Evolutionary conservation across 2,888 invertebrate genomes (phyloP).

Genomic region (Eustalomyia histrio): DNA sequence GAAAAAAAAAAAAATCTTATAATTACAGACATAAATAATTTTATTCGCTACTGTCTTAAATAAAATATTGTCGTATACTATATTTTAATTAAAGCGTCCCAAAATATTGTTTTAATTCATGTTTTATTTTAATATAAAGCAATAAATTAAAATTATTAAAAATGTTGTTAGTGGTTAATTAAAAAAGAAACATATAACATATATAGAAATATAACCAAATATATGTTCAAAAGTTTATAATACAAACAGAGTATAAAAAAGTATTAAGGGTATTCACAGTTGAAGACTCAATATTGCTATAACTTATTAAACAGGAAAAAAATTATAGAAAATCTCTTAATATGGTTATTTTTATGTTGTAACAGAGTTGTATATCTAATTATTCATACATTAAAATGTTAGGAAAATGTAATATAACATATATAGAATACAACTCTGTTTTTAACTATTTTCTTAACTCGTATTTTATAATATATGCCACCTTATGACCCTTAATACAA

Average conservation of each 20-base stretch:
- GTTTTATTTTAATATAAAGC: neutral
- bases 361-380: no score
- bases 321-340: no score
- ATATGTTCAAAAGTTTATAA: conserved; percentile 51
- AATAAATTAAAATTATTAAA: conserved; percentile 54
- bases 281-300: neutral
- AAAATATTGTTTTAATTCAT: conserved; percentile 28
- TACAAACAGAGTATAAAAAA: conserved; percentile 41
- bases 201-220: conserved; percentile 14
- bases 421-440: no score
- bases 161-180: conserved; percentile 63
- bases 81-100: no score
- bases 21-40: no score
- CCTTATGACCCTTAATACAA: neutral
- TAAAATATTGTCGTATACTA: no score
- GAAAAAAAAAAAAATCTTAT: no score
- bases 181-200: conserved; percentile 37
- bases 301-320: neutral
- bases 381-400: no score
- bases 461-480: neutral
- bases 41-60: conserved; percentile 2
- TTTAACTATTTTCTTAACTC: no score
- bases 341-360: no score
- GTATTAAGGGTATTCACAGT: conserved; percentile 15
- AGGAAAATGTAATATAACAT: no score